Percentiles rank a stretch among this genome's conserved stretches.
Conservation (phyloP, 2,888 invertebrate species). For the Polymixis lichenea region DNA sequence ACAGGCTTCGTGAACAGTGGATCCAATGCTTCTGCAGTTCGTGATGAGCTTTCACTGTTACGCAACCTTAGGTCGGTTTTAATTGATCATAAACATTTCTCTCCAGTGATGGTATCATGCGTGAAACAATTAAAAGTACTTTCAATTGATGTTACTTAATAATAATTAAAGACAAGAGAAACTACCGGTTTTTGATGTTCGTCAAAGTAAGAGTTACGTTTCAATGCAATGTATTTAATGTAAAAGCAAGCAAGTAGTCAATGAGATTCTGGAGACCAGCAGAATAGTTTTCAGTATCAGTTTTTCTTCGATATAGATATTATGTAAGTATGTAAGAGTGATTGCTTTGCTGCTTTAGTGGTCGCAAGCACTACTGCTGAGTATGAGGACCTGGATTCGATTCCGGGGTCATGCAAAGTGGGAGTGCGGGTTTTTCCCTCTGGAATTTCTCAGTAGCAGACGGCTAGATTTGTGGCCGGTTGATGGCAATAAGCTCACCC, state of each 20-base stretch:
- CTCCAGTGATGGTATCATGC: constrained; percentile 50
- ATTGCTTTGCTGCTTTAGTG: too few relatives aligned
- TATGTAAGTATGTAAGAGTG: too few relatives aligned
- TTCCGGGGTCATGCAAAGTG: neutral
- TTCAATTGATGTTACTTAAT: constrained; percentile 57
- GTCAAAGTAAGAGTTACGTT: neutral
- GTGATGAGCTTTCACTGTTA: constrained; percentile 64
- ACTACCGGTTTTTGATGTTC: constrained; percentile 14
- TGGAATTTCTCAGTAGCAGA: neutral
- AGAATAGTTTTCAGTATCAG: too few relatives aligned
- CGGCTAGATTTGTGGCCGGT: neutral
- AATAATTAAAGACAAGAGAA: constrained; percentile 42
- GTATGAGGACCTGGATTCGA: neutral
- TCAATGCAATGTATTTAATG: too few relatives aligned
- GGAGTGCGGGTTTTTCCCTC: neutral
- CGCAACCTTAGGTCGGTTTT: constrained; percentile 49
- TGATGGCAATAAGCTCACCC: neutral
- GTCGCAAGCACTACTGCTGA: neutral
- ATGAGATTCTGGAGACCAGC: too few relatives aligned
- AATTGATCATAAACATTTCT: constrained; percentile 57
- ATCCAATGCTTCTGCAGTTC: constrained; percentile 34
- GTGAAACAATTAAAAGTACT: constrained; percentile 65
- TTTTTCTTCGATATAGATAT: neutral
- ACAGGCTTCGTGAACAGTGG: constrained; percentile 10
- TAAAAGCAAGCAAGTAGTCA: neutral